Evolutionary conservation across 1,140 invertebrate species (phyloP), one percentile per base, ranked within the genome.

Genomic region (Drosophila parabipectinata): DNA sequence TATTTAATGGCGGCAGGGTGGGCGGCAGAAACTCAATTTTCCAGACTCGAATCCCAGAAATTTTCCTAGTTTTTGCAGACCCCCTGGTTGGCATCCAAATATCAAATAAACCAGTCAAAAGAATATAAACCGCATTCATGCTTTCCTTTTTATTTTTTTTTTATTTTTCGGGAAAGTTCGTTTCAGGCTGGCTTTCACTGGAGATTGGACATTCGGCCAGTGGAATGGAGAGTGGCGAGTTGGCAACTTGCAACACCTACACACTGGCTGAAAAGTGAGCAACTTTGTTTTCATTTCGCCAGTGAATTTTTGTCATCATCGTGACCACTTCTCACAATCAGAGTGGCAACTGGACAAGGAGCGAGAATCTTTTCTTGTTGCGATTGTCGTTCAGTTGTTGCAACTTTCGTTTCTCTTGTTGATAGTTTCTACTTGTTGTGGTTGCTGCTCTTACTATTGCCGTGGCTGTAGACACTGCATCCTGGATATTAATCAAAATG

Each of bases 271-370:
- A 52, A 68, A 52, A 37, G 50, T 32, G 45, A 37, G 30, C 73
- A 85, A 85, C 81, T 85, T 87, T 87, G 82, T 85, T 85, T 85
- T 82, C 82, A 87, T 85, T 85, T 85, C 45, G 82, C 83, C 78
- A 87, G 74, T 85, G 82, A 85, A 85, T 85, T 87, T 87, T 78
- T 75, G 79, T 88, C 72, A 77, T 83, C 79, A 83, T 82, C 71
- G 75, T 85, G 78, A 78, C 83, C 82, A 85, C 83, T 85, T 85
- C 87, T 85, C 78, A 85, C 82, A 87, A 85, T 85, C 82, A 88
- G 34, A 37, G 68, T 64, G 59, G 57, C 45, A 47, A 39, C 64
- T 48, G 53, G 50, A 39, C 45, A n/a, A 26, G n/a, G 57, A 34
- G 37, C 56, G 60, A 75, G 72, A 85, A 85, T 85, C 81, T 81